A percentile compares a stretch with the other conserved stretches of the same genome.
Evolutionary conservation across 2,888 invertebrate genomes (phyloP).

Genomic region (Cryptocheilus praepositus): DNA sequence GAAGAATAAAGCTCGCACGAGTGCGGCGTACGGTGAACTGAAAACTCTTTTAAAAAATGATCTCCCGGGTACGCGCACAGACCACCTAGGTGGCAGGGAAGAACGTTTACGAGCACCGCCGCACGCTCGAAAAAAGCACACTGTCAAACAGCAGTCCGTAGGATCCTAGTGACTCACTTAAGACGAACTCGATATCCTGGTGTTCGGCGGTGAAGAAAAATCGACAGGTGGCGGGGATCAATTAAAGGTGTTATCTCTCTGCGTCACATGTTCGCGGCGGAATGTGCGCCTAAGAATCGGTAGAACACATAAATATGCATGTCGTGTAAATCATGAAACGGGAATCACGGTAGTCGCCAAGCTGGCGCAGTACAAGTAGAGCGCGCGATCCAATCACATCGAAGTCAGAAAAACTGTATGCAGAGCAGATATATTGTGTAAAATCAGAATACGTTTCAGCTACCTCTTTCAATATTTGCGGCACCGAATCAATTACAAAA

Average conservation of each 20-base stretch:
- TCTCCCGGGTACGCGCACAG: conserved; percentile 45
- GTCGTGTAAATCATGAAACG: too few species aligned
- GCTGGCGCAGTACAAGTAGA: too few species aligned
- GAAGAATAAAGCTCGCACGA: conserved; percentile 56
- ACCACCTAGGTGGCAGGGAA: conserved; percentile 59
- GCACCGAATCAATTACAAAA: too few species aligned
- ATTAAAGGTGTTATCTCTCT: conserved; percentile 57
- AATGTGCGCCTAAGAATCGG: too few species aligned
- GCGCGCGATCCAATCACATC: too few species aligned
- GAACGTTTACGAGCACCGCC: conserved; percentile 24
- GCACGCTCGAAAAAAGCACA: conserved; percentile 21
- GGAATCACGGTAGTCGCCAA: too few species aligned
- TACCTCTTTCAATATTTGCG: too few species aligned
- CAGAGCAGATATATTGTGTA: too few species aligned
- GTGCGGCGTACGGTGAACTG: conserved; percentile 40
- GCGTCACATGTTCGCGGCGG: too few species aligned
- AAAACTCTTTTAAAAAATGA: conserved; percentile 62
- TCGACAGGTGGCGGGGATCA: conserved; percentile 57
- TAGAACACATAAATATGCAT: too few species aligned
- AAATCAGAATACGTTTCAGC: too few species aligned
- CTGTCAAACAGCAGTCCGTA: conserved; percentile 5
- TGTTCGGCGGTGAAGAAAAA: conserved; percentile 37
- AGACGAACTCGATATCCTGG: conserved; percentile 26
- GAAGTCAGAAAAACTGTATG: too few species aligned
- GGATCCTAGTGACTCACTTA: conserved; percentile 41